Conservation (phyloP, 2,888 invertebrate genomes). For the Strigamia transsilvanica region DNA sequence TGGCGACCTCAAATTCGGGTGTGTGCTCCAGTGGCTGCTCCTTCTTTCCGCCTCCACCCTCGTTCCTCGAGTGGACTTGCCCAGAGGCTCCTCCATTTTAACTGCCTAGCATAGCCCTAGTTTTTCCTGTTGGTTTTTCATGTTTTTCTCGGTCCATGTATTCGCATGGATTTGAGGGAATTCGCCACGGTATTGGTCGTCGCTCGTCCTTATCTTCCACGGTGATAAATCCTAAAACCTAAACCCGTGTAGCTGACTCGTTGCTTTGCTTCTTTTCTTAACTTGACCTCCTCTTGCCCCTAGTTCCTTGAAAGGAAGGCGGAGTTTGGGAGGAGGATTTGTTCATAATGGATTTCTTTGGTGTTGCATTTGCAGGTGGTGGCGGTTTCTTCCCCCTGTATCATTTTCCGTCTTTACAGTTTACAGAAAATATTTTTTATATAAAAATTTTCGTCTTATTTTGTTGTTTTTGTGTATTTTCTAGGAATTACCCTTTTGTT, state of each 20-base stretch:
- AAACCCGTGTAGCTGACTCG: conserved; percentile 3
- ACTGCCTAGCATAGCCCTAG: background rate
- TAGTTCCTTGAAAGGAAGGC: conserved; percentile 42
- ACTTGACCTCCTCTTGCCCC: conserved; percentile 33
- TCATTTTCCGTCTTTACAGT: background rate
- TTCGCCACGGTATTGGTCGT: background rate
- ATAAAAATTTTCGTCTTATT: background rate
- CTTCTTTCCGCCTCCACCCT: conserved; percentile 4
- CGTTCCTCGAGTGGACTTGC: background rate
- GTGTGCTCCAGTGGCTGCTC: conserved; percentile 32
- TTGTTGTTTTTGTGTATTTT: conserved; percentile 41
- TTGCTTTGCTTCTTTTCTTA: background rate
- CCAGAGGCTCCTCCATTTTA: conserved; percentile 8
- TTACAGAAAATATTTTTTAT: background rate
- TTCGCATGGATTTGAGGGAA: background rate
- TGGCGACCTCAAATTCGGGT: conserved; percentile 44
- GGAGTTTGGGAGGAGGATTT: conserved; percentile 20
- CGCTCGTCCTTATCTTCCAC: conserved; percentile 13
- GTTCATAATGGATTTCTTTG: conserved; percentile 15
- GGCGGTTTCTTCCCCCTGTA: background rate
- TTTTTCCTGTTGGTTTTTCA: conserved; percentile 14
- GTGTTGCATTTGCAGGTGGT: conserved; percentile 20
- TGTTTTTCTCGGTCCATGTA: background rate
- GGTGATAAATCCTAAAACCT: background rate
- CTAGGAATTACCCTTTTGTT: conserved; percentile 55